Evolutionary conservation across 2,797 vertebrate genomes (phyloP), one percentile per base, ranked within the genome.

Genomic region (Lerista edwardsae): DNA sequence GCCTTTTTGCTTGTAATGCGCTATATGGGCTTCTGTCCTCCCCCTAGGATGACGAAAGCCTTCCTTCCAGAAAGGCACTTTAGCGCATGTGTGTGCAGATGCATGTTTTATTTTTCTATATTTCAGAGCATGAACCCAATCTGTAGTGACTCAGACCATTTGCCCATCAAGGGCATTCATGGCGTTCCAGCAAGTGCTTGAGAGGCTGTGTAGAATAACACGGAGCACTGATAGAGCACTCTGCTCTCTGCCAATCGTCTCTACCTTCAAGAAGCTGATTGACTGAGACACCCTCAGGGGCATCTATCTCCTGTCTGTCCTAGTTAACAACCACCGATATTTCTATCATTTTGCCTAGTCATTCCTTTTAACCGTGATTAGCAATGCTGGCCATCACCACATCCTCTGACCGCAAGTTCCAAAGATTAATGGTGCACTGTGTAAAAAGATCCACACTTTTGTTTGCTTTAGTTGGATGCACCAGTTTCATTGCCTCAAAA

Each of bases 291-390:
- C n/a, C 59, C 29, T 29, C 74, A 61, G 29, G 64, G 36, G 34
- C 51, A 68, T 57, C 65, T 69, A 68, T 77, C 62, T 44, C 65
- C 64, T 76, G 51, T 17, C 65, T 44, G 64, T 57, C 64, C 74
- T 74, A 59, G 74, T 84, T 84, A 84, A 84, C 57, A 59, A 47
- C 82, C 51, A 76, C 82, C 23, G 29, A 69, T 84, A 44, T 77
- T 59, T 27, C 51, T 59, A 21, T 84, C 34, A 65, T 84, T 84
- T 77, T 76, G 74, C 82, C 74, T 34, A 77, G 64, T 84, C 82
- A 83, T 77, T 76, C 69, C 64, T 77, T 83, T 77, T 77, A 77
- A 69, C 64, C 2, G 11, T 59, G 74, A 39, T 69, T 67, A 69
- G 74, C 39, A 61, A 61, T 31, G 21, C 14, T 68, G 73, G 64